phyloP scores from a whole-genome alignment of 53 echinoderm and acorn worm species.

The Paracentrotus lividus region DNA sequence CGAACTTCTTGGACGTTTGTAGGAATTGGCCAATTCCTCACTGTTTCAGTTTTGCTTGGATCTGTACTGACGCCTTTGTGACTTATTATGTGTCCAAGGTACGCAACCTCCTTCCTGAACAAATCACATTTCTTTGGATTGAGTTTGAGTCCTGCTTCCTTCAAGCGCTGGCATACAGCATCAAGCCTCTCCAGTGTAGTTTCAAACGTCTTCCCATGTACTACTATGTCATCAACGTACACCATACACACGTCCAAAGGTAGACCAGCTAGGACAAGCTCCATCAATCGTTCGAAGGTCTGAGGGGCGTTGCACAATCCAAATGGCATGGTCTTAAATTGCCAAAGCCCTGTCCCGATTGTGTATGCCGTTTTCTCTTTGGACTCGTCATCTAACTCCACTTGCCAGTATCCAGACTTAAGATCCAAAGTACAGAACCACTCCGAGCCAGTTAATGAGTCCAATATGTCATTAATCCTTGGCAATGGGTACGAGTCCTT shows the following conservation, averaged over 20 bases:
- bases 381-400: not conserved
- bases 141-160: slow-evolving; percentile 38
- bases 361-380: not conserved
- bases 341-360: not conserved
- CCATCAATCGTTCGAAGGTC: not conserved
- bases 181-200: not conserved
- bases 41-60: not conserved
- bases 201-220: not conserved
- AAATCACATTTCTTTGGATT: slow-evolving; percentile 50
- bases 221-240: slow-evolving; percentile 49
- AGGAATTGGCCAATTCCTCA: slow-evolving; percentile 3
- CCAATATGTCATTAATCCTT: not conserved
- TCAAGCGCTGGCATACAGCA: not conserved
- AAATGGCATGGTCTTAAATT: not conserved
- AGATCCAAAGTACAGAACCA: not conserved
- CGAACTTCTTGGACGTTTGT: slow-evolving; percentile 3
- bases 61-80: slow-evolving; percentile 28
- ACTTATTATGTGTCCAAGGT: slow-evolving; percentile 45
- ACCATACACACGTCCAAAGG: slow-evolving; percentile 20
- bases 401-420: not conserved
- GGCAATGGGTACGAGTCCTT: not conserved
- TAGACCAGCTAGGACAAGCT: not conserved
- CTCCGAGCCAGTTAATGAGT: not conserved
- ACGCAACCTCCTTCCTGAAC: not conserved
- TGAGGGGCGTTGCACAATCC: not conserved